These are phyloP conservation scores for Corythornis leucogaster DNA, from an alignment of 2,797 vertebrate species.

Conservation along the genomic window DNA sequence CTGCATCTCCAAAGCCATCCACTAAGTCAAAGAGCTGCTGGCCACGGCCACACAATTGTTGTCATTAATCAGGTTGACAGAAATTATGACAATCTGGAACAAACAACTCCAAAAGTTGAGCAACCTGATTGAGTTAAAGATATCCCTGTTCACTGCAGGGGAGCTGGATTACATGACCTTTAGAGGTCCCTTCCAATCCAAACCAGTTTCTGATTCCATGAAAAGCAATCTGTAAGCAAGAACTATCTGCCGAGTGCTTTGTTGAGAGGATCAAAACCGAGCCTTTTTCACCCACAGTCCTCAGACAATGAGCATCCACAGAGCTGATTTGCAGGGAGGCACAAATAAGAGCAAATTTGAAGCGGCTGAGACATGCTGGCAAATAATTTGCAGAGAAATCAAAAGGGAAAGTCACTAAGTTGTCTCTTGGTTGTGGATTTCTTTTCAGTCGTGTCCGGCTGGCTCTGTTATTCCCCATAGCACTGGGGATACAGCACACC, in stretches of 20 bases:
- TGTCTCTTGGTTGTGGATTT: not conserved
- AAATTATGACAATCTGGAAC: not conserved
- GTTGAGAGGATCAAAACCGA: not conserved
- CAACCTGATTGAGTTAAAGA: not conserved
- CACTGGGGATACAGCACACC: not conserved
- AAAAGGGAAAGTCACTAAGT: not conserved
- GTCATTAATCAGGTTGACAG: not conserved
- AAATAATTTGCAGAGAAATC: slow-evolving; percentile 21
- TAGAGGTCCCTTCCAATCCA: not conserved
- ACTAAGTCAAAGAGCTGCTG: not conserved
- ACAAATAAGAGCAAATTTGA: not conserved
- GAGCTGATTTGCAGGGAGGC: not conserved
- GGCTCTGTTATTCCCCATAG: not conserved
- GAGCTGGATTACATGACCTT: not conserved
- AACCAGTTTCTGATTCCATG: not conserved
- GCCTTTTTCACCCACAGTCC: not conserved
- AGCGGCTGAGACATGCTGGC: not conserved
- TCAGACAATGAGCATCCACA: not conserved
- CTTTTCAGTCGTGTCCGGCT: not conserved
- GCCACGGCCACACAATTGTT: rapidly evolving
- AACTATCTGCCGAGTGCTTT: not conserved
- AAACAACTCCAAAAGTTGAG: not conserved
- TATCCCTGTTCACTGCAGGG: not conserved
- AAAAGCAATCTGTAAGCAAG: not conserved
- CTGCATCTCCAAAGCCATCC: not conserved